Evolutionary conservation across 1,140 invertebrate genomes (phyloP), one percentile per base, ranked within the genome.

Genomic region (Hyles euphorbiae): DNA sequence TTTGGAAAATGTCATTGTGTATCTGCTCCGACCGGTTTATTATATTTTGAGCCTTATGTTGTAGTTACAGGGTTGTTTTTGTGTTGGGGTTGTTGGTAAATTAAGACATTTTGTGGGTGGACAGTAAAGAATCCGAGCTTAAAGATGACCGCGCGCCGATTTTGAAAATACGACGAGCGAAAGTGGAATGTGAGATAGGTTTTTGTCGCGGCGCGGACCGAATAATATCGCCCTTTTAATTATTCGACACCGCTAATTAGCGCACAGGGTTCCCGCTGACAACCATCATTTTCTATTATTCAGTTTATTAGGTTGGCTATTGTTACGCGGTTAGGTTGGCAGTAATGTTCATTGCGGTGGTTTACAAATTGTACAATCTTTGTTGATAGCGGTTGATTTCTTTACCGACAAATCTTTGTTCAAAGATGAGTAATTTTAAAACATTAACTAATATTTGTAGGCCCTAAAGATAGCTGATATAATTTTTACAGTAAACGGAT

Each of bases 91-190:
- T 3, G 3, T n/a, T 8, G 9, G 9, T 48, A 40, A 40, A 59
- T 54, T 62, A 57, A 57, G 55, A 47, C 60, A 34, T 62, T 62
- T 49, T 48, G 33, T 10, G n/a, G 36, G 36, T 56, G 9, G 46
- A 36, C 36, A 55, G 44, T 48, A 34, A 73, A 68, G 69, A 74
- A 77, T 79, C 63, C 67, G 52, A 70, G 64, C 63, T 65, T 77
- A 78, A 74, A 85, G 83, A 88, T 85, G 81, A 78, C 72, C 75
- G 73, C 72, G 76, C 74, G 74, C 74, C 75, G 75, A 81, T 87
- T 87, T 88, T 81, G 76, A 85, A 88, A 87, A 87, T 85, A 88
- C 83, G 78, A 83, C 78, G 77, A 86, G 83, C 71, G 83, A 87
- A 85, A 80, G 76, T 69, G 67, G 67, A 77, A 76, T 71, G 77